Evolutionary conservation across 2,113 vertebrate species (phyloP), one percentile per base, ranked within the genome.

Genomic region (Globicephala melas): DNA sequence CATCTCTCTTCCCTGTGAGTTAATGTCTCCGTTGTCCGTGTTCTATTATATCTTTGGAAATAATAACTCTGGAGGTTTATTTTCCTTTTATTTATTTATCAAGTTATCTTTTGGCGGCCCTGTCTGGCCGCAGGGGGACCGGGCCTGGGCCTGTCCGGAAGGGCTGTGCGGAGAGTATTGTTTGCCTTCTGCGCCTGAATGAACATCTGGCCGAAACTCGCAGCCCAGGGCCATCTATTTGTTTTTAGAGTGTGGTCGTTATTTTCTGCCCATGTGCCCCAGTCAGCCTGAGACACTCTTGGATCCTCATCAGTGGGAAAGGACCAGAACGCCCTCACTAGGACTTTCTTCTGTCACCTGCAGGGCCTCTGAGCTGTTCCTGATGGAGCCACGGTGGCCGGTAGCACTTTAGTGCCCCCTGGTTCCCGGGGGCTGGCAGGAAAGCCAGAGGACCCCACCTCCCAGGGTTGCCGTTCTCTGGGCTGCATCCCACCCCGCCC

Each of bases 101-200:
- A 58, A 17, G 67, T 96, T 96, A 50, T 13, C 71, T 94, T 81
- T 87, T 89, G 85, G 82, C 85, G n/a, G 67, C 10, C 21, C 68
- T 33, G 25, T 89, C 92, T 98, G 95, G 92, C 47, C 18, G 9
- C 81, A 82, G 86, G 95, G 88, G 88, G 65, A 44, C 25, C 55
- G 53, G 96, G 91, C 76, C 89, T 25, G 73, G 18, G 6, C 84
- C 97, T 94, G 85, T 97, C 90, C 96, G 97, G 98, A 98, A 97
- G 84, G 91, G 84, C 92, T 95, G 84, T 8, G 1, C 12, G 73
- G 80, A 83, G 15, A 36, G 76, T 86, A 76, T 47, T 97, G 87
- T 95, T 98, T 98, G 97, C 83, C 89, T 93, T 98, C 89, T 96
- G 76, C 67, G 68, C 94, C 81, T 97, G 96, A 98, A 94, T 41